Base-by-base conservation (phyloP, 2,797 vertebrate species). In the Muraenolepis orangiensis region DNA sequence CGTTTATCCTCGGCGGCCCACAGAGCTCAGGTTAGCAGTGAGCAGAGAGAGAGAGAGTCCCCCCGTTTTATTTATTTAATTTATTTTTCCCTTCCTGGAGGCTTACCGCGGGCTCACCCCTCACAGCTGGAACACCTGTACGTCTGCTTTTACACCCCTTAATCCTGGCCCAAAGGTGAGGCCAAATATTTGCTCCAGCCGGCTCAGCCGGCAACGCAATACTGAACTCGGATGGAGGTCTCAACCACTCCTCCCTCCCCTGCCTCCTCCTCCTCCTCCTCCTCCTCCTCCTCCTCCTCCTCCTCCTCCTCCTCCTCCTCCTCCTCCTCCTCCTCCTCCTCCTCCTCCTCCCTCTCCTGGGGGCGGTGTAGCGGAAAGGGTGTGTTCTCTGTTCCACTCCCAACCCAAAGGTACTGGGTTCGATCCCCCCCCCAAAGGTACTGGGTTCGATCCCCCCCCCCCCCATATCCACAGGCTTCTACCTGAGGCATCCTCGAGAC, bases 1-100 rank as follows among this genome's bases (percentile, higher is more conserved):
- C 92, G 91, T 93, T 93, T 93, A 93, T 93, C 91, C 90, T n/a
- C 88, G 76, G 77, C 84, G 87, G 87, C 89, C 90, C 82, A 86
- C 85, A 76, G 69, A 34, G 69, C 32, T 34, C n/a, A 38, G 68
- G 68, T 34, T 6, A n/a, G 69, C 14, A 28, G 66, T 68, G 57
- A 26, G 57, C 11, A 13, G 51, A 13, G 14, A 83, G 89, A 93
- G 80, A 84, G 86, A 85, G 90, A 88, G 87, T 89, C 40, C 2
- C n/a, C 11, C 36, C 10, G 36, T 6, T 38, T 38, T 38, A 5
- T 38, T 7, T 5, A 6, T 38, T 7, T 38, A 6, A 38, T 38
- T 38, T 38, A 7, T 38, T 38, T 38, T 10, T 10, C 46, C 18
- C 23, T 4, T 13, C 36, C 72, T 66, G 66, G 66, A 85, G 91